A percentile compares a stretch with the other conserved stretches of the same genome.
These are phyloP conservation scores for Megaceryle alcyon DNA, from an alignment of 2,797 vertebrate genomes.

Conservation along the genomic window DNA sequence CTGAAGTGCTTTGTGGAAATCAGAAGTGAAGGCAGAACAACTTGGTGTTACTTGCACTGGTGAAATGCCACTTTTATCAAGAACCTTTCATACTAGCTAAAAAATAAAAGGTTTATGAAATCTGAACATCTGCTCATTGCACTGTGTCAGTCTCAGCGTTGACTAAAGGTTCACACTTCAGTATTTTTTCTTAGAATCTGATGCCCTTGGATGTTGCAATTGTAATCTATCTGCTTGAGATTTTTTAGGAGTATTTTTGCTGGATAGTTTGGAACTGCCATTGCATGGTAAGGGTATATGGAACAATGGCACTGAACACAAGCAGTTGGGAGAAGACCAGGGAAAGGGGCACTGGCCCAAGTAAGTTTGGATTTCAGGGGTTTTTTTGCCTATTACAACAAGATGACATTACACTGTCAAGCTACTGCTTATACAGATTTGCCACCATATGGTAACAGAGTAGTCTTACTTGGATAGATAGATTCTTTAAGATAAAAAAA, in stretches of 20 bases:
- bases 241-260: neutral
- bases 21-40: neutral
- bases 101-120: neutral
- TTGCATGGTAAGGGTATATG: neutral
- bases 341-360: neutral
- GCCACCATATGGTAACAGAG: neutral
- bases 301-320: neutral
- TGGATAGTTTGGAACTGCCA: neutral
- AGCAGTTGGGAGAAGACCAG: neutral
- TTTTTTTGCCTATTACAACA: neutral
- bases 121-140: neutral
- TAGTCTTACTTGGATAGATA: neutral
- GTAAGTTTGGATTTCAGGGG: neutral
- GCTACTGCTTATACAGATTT: neutral
- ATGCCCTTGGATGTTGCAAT: neutral
- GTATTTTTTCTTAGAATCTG: neutral
- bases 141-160: neutral
- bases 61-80: neutral
- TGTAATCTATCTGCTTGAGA: neutral
- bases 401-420: neutral
- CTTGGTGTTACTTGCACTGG: neutral
- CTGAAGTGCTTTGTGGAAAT: neutral
- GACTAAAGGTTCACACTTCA: neutral
- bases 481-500: neutral
- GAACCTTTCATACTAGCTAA: neutral